Evolutionary conservation across 2,797 vertebrate species (phyloP), one percentile per base, ranked within the genome.

Genomic region (Pygocentrus nattereri): DNA sequence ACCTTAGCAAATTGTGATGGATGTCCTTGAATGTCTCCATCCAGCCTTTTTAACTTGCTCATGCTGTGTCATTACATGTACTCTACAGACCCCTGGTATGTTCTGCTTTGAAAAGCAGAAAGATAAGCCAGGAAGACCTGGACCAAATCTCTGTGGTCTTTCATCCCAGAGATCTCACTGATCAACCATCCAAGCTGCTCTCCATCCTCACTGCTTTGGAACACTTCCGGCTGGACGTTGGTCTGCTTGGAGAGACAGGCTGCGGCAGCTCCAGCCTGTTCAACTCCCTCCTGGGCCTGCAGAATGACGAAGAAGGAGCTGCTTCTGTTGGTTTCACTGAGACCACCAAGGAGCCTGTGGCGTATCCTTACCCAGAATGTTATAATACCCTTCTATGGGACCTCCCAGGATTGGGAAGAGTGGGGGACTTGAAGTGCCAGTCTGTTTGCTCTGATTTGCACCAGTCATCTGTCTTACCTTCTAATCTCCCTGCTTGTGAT

Each of bases 211-310:
- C n/a, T 0, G 82, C 82, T 47, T 65, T 86, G 25, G 85, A 89
- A 27, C 38, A 81, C 76, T 87, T 89, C 62, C 62, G 72, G 6
- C 44, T 89, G 68, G 88, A 89, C 38, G 21, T 89, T 4, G 88
- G 87, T 41, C 65, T 90, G 31, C 27, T 87, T 25, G 89, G 89
- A 8, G 82, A 87, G 74, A 82, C 84, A 0, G 85, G 88, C 10
- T 85, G 87, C 56, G 88, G 89, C 16, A 87, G 81, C 76, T 90
- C 89, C 47, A 89, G 85, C 49, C 34, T 90, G 15, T 79, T 89
- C 76, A 86, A 87, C 76, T 76, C 75, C 1, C 73, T 90, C n/a
- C 38, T 85, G 34, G 84, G 78, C n/a, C 64, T 85, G 19, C 62
- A 82, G 62, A 74, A 44, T 10, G 25, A 21, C 11, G 84, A 87